A percentile compares a stretch with the other conserved stretches of the same genome.
Conservation (phyloP, 30 jellyfish, hydroid and myxozoan species). For the Aurelia sp. region DNA sequence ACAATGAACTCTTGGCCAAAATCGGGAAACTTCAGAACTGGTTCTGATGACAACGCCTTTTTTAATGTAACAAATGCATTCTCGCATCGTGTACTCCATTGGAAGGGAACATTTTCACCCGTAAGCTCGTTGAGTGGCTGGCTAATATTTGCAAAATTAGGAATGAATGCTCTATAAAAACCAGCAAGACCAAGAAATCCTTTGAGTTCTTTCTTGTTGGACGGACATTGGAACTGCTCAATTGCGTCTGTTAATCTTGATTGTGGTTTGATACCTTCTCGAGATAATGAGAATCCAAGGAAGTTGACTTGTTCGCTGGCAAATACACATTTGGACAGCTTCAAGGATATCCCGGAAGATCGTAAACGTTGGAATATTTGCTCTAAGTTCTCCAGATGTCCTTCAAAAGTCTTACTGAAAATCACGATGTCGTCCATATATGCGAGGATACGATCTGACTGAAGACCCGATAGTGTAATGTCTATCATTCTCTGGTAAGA, state of each 20-base stretch:
- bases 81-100: constrained; percentile 4
- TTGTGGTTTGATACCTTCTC: constrained; percentile 33
- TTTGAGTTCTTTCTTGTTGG: constrained; percentile 16
- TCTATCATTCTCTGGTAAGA: constrained; percentile 20
- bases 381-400: constrained; percentile 6
- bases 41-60: constrained; percentile 10
- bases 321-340: constrained; percentile 38
- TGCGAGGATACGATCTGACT: constrained; percentile 17
- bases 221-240: neutral
- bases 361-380: constrained; percentile 5
- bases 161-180: constrained; percentile 21
- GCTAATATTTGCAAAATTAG: neutral
- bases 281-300: constrained; percentile 16
- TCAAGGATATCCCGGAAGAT: constrained; percentile 18
- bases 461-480: constrained; percentile 20
- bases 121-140: constrained; percentile 27
- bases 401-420: constrained; percentile 24
- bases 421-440: constrained; percentile 43
- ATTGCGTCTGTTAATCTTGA: constrained; percentile 4
- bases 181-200: constrained; percentile 37
- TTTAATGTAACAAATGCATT: too few species aligned
- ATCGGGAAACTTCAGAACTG: neutral
- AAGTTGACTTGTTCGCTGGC: constrained; percentile 16
- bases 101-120: constrained; percentile 2
- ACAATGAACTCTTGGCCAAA: neutral